A percentile compares a stretch with the other conserved stretches of the same genome.
phyloP scores from a whole-genome alignment of 2,888 invertebrate species.

The Oasisia sp. region DNA sequence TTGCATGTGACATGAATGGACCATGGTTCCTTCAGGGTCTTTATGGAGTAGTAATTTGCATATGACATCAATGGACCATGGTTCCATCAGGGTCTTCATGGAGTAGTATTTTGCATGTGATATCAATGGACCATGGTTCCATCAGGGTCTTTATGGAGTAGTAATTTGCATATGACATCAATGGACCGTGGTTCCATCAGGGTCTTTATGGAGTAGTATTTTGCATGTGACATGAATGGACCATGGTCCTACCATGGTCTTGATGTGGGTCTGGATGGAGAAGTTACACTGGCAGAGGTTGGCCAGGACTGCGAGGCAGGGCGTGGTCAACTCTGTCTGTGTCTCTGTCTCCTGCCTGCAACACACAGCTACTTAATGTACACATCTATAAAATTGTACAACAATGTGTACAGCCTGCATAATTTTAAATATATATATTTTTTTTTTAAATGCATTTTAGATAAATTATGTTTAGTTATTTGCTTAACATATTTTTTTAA shows the following conservation, averaged over 20 bases:
- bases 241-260: constrained; percentile 48
- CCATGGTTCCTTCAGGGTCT: constrained; percentile 48
- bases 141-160: constrained; percentile 56
- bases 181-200: constrained; percentile 42
- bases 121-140: constrained; percentile 30
- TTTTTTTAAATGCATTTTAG: no score
- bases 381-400: not conserved
- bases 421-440: no score
- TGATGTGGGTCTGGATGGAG: constrained; percentile 55
- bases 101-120: no score
- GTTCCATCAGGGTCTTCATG: constrained; percentile 54
- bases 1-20: not conserved
- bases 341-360: constrained; percentile 36
- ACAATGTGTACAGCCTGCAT: no score
- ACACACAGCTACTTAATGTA: not conserved
- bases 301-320: constrained; percentile 57
- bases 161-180: not conserved
- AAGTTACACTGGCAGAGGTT: constrained; percentile 58
- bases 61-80: not conserved
- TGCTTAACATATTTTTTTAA: no score
- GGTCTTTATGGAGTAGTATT: not conserved
- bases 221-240: not conserved
- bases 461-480: no score
- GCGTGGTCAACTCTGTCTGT: constrained; percentile 48
- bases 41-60: constrained; percentile 47